These are phyloP conservation scores for Mus minutoides DNA, from an alignment of 2,797 vertebrate species.

Conservation along the genomic window DNA sequence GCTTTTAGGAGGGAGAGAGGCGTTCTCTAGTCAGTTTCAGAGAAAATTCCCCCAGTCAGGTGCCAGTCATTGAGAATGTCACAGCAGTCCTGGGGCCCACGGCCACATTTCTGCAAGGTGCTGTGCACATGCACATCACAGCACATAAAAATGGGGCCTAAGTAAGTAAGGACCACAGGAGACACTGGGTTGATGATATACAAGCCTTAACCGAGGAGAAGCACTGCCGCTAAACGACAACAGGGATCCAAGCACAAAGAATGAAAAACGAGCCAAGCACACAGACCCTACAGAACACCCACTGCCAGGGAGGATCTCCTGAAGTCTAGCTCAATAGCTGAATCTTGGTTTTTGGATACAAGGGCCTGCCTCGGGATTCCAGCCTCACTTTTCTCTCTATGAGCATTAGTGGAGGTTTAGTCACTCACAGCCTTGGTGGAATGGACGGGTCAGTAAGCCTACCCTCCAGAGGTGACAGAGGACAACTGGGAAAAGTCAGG, in stretches of 20 bases:
- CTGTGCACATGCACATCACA: neutral
- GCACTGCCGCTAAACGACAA: neutral
- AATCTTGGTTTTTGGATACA: constrained; percentile 23
- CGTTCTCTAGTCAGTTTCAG: neutral
- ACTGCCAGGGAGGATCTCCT: neutral
- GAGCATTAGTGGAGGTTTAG: neutral
- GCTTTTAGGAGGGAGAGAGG: neutral
- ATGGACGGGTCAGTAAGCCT: neutral
- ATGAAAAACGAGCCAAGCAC: neutral
- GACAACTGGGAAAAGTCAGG: neutral
- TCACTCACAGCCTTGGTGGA: neutral
- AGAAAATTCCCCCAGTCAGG: neutral
- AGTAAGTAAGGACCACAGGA: neutral
- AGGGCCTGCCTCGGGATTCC: neutral
- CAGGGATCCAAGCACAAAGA: neutral
- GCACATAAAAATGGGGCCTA: neutral
- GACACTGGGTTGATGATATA: neutral
- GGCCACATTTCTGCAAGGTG: neutral
- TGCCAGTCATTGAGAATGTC: neutral
- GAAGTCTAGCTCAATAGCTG: neutral
- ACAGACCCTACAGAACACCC: neutral
- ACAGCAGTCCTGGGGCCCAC: neutral
- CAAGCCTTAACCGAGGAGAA: neutral
- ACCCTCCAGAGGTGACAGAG: neutral
- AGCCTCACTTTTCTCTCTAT: neutral